Base-by-base conservation (phyloP, 2,797 vertebrate genomes). In the Gymnodraco acuticeps region DNA sequence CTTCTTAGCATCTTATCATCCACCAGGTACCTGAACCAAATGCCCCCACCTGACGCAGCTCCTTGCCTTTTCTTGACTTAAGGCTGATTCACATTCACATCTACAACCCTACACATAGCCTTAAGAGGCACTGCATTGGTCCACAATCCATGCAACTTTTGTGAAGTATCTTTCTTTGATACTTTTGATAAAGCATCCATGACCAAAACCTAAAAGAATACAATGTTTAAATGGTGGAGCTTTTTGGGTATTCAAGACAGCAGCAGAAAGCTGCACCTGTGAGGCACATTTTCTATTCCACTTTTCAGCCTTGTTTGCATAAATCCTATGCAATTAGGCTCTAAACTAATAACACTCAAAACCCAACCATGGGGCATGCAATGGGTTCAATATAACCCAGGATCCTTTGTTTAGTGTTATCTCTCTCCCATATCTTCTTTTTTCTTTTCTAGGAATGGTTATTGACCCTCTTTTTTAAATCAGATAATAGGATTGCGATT, bases 291-390 rank as follows among this genome's bases (percentile, higher is more conserved):
- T 66, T 61, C 48, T 64, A 20, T 64, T 70, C 69, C 55, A 70
- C 67, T 78, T 82, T 76, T 72, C 42, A 43, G 56, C 50, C 47
- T 61, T 83, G 64, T 90, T 82, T 82, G 67, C 42, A 78, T 78
- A 75, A 70, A 74, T 65, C 46, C 46, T 43, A 20, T 50, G 20
- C 8, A 47, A 56, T 71, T 51, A 53, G 27, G 31, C 69, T 75
- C 9, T 31, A 4, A 68, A 50, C 5, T 46, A 20, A 81, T 59
- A 51, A 52, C 75, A 23, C 64, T 53, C 4, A 45, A 60, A 73
- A 27, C 31, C 43, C 3, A 17, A 72, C 59, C 43, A 60, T 2
- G 10, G 47, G 54, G 11, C 41, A 75, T n/a, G 33, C 17, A 14
- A 31, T n/a, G 15, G 60, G 31, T 74, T 78, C n/a, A 69, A 73